A percentile compares a stretch with the other conserved stretches of the same genome.
These are phyloP conservation scores for Drosophila athabasca DNA, from an alignment of 1,140 invertebrate species.

Conservation along the genomic window DNA sequence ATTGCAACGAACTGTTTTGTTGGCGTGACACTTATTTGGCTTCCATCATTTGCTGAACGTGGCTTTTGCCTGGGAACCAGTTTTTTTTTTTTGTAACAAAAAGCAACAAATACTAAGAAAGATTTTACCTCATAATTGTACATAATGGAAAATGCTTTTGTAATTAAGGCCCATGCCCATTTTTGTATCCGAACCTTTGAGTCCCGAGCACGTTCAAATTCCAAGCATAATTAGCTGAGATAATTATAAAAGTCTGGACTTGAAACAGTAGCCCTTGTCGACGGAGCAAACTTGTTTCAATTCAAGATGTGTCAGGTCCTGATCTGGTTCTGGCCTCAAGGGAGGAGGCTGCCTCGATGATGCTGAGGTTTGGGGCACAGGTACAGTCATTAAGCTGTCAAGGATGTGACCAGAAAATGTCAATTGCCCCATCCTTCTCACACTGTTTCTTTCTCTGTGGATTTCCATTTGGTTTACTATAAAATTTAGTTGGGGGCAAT, in stretches of 20 bases:
- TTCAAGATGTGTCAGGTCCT: constrained; percentile 39
- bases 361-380: neutral
- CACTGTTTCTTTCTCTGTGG: neutral
- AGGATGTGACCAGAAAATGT: constrained; percentile 61
- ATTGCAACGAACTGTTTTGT: constrained; percentile 32
- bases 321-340: neutral
- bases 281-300: constrained; percentile 61
- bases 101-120: constrained; percentile 12
- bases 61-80: constrained; percentile 53
- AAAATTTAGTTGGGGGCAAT: constrained; percentile 27
- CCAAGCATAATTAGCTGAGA: constrained; percentile 73
- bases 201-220: constrained; percentile 65
- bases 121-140: constrained; percentile 56
- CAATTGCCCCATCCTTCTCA: constrained; percentile 34
- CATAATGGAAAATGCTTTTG: constrained; percentile 65
- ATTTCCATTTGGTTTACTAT: constrained; percentile 8
- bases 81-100: constrained; percentile 36
- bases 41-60: constrained; percentile 56
- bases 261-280: constrained; percentile 19
- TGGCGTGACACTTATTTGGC: constrained; percentile 64
- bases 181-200: constrained; percentile 18
- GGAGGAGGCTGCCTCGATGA: neutral
- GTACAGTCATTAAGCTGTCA: constrained; percentile 59
- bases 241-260: constrained; percentile 70
- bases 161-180: constrained; percentile 57